These are phyloP conservation scores for Gari tellinella DNA, from an alignment of 2,888 invertebrate genomes.

Conservation along the genomic window DNA sequence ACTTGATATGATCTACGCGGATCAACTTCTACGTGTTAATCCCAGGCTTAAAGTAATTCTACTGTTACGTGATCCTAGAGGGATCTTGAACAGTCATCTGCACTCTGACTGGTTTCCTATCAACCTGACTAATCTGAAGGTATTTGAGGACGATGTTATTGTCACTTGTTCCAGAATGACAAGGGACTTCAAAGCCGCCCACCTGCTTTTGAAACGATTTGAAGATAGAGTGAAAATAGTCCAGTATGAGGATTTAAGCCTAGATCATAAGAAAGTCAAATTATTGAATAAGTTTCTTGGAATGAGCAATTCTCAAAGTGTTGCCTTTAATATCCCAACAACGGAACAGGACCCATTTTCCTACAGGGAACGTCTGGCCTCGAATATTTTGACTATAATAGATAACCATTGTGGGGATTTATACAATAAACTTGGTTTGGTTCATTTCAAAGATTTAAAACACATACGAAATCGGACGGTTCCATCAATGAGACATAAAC, in stretches of 20 bases:
- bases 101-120: neutral
- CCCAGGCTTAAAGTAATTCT: neutral
- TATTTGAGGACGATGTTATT: neutral
- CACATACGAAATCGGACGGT: no score
- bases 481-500: no score
- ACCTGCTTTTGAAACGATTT: slow-evolving; percentile 3
- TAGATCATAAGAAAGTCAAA: no score
- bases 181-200: slow-evolving; percentile 9
- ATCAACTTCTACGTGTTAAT: neutral
- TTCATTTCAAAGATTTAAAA: no score
- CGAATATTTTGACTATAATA: no score
- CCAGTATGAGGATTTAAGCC: slow-evolving; percentile 37
- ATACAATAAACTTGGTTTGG: no score
- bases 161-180: slow-evolving; percentile 8
- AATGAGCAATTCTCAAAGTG: no score
- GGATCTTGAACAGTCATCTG: neutral
- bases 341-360: no score
- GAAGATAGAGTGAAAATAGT: slow-evolving; percentile 19
- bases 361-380: no score
- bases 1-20: neutral
- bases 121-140: neutral
- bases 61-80: slow-evolving; percentile 10
- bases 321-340: no score
- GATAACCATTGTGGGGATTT: no score
- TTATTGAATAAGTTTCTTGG: no score